Evolutionary conservation across 2,797 vertebrate genomes (phyloP).

Genomic region (Cephalopachus bancanus): DNA sequence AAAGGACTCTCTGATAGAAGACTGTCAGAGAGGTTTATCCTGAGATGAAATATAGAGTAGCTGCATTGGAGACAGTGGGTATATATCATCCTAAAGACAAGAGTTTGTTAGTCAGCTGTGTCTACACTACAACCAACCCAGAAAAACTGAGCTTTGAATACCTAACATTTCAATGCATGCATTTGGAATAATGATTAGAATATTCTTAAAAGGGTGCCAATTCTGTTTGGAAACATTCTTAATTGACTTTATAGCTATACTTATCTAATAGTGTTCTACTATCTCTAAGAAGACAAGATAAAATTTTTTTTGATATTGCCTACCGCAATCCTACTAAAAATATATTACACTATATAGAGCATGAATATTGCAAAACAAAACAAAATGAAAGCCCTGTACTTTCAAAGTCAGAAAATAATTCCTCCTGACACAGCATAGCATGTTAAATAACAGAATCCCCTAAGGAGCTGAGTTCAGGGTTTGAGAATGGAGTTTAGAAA

Average conservation of each 20-base stretch:
- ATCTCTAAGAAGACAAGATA: neutral
- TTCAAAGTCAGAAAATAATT: conserved; percentile 59
- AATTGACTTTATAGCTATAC: neutral
- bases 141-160: neutral
- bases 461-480: neutral
- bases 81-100: accelerated
- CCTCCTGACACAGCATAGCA: neutral
- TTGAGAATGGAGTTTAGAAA: conserved; percentile 14
- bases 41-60: neutral
- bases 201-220: neutral
- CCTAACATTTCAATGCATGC: neutral
- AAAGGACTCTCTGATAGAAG: neutral
- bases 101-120: neutral
- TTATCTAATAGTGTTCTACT: neutral
- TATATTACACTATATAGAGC: neutral
- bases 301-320: neutral
- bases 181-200: neutral
- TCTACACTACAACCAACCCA: neutral
- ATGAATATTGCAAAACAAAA: conserved; percentile 14
- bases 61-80: neutral
- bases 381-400: neutral
- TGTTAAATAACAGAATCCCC: neutral
- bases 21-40: neutral
- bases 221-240: neutral
- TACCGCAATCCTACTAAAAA: neutral